Conservation (phyloP, 2,797 vertebrate genomes). For the Syngnathus acus region DNA sequence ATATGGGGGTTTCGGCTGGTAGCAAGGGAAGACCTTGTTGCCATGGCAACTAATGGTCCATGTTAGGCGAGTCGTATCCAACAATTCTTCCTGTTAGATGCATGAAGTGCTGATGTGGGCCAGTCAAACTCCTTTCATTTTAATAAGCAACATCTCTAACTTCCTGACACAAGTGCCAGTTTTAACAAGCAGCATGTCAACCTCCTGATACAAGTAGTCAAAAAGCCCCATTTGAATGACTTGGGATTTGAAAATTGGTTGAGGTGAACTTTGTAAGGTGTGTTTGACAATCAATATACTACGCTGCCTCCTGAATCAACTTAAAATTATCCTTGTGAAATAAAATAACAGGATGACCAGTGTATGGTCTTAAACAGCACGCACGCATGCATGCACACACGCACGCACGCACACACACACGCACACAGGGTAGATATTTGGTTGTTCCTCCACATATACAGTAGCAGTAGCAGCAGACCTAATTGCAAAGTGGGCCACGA, state of each 20-base stretch:
- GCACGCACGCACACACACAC: slow-evolving; percentile 10
- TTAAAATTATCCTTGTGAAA: neutral
- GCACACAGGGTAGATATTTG: neutral
- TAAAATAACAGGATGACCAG: neutral
- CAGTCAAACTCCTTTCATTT: neutral
- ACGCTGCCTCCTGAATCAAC: neutral
- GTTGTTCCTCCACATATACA: slow-evolving; percentile 1
- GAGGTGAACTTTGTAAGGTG: neutral
- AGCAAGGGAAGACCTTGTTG: slow-evolving; percentile 37
- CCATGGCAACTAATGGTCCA: slow-evolving; percentile 48
- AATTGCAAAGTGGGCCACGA: slow-evolving; percentile 61
- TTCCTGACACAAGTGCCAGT: neutral
- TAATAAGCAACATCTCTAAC: neutral
- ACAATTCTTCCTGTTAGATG: slow-evolving; percentile 2
- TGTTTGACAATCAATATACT: neutral
- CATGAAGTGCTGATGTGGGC: slow-evolving; percentile 17
- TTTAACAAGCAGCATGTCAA: neutral
- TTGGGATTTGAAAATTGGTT: neutral
- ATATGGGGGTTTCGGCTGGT: slow-evolving; percentile 20
- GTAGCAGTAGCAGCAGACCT: slow-evolving; percentile 44
- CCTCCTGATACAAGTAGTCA: neutral
- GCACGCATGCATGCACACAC: neutral
- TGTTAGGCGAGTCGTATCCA: slow-evolving; percentile 11
- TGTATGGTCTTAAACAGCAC: slow-evolving; percentile 4
- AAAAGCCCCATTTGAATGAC: neutral